Conservation (phyloP, 2,888 invertebrate genomes). For the Nomada goodeniana region DNA sequence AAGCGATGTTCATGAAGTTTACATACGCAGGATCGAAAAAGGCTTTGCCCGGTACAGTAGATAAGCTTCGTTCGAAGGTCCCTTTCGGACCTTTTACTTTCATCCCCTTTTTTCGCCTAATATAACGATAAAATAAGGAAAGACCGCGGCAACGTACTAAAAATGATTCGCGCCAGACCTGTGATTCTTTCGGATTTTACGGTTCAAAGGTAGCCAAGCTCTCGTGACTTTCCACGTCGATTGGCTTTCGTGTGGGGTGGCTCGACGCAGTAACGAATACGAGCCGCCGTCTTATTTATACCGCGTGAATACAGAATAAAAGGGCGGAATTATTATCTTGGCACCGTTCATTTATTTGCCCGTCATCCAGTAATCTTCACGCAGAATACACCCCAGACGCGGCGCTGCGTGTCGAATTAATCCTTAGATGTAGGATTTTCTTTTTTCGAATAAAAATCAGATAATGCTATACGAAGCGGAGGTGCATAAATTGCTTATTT, state of each 20-base stretch:
- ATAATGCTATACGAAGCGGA: not conserved
- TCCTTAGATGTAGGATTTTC: constrained; percentile 6
- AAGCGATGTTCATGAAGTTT: constrained; percentile 62
- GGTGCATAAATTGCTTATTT: not conserved
- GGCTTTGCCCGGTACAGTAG: constrained; percentile 49
- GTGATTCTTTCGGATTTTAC: constrained; percentile 80
- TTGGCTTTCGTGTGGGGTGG: constrained; percentile 45
- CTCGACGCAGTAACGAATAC: constrained; percentile 59
- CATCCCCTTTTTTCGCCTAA: constrained; percentile 53
- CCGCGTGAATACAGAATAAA: constrained; percentile 42
- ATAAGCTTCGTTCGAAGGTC: constrained; percentile 53
- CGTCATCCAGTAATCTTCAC: constrained; percentile 21
- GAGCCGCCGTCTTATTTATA: constrained; percentile 47
- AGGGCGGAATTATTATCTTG: constrained; percentile 55
- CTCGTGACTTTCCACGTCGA: constrained; percentile 60
- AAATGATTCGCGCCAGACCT: constrained; percentile 69
- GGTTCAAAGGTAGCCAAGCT: constrained; percentile 55
- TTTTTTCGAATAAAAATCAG: not conserved
- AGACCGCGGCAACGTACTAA: constrained; percentile 43
- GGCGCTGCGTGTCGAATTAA: constrained; percentile 16
- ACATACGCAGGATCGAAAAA: constrained; percentile 59
- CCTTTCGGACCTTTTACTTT: constrained; percentile 41
- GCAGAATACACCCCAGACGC: constrained; percentile 6
- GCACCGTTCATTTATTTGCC: constrained; percentile 45
- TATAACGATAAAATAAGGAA: constrained; percentile 68